phyloP scores from a whole-genome alignment of 2,888 invertebrate genomes.

The Branchipolynoe longqiensis region DNA sequence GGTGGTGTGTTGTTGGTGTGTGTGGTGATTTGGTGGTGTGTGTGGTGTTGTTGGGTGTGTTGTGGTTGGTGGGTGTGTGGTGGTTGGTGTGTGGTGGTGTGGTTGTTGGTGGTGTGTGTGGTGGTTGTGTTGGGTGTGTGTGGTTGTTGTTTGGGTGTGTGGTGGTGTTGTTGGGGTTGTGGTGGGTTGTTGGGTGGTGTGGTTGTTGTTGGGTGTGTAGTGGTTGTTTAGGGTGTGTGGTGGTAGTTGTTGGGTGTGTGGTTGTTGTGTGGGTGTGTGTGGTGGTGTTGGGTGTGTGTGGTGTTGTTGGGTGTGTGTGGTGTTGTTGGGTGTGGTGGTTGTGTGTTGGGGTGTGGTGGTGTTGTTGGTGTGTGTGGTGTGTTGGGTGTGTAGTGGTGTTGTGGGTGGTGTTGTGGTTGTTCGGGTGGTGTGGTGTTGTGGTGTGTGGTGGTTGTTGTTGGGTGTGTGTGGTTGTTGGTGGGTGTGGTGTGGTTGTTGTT shows the following conservation, averaged over 20 bases:
- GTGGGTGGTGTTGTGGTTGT: background rate
- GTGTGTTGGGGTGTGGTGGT: background rate
- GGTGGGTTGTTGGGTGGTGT: background rate
- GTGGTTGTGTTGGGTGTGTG: no score
- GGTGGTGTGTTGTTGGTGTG: no score
- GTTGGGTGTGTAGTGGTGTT: background rate
- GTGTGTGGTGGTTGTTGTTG: background rate
- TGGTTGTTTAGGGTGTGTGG: constrained; percentile 7
- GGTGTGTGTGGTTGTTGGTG: background rate
- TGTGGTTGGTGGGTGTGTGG: no score
- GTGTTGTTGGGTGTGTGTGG: background rate
- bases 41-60: no score
- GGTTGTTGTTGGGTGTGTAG: constrained; percentile 2
- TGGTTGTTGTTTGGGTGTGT: no score
- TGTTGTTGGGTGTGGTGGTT: background rate
- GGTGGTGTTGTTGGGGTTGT: background rate
- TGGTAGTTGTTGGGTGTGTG: background rate
- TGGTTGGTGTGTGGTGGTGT: no score
- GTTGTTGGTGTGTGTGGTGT: background rate
- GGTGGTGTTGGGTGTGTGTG: background rate
- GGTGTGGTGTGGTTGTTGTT: background rate
- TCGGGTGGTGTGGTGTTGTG: background rate
- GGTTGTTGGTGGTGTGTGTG: no score
- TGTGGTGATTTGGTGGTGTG: no score
- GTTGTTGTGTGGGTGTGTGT: background rate